Evolutionary conservation across 2,888 invertebrate species (phyloP), one percentile per base, ranked within the genome.

Genomic region (Papilio elwesi): DNA sequence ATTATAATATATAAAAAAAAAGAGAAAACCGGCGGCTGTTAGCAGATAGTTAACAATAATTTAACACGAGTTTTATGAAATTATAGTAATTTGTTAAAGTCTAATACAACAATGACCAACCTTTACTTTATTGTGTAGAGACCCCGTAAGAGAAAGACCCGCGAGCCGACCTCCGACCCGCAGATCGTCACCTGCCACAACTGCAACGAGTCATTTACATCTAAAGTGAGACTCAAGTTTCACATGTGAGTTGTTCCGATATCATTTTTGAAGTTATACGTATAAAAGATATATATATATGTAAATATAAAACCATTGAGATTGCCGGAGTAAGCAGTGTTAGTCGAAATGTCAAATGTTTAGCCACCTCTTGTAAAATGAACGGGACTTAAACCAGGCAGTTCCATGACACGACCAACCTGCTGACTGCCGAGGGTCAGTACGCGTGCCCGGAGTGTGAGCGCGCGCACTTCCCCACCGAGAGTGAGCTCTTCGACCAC

Each of bases 161-260:
- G 85, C 9, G 85, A 85, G n/a, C 78, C 83, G 6, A 82, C 85
- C 0, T 87, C 87, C 0, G 88, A 91, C 36, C 87, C 90, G 0
- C 90, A 89, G 26, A 89, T 91, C 0, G 88, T 93, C 8, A 92
- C 92, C 0, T 93, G 93, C 43, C 85, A 93, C 64, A 85, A 92
- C 68, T 94, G 94, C 74, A 88, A 90, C 70, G 88, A 91, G 38
- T 90, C 91, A 0, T 94, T 94, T 74, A 91, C 92, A 0, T 94
- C 94, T 0, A 94, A 94, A 90, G 92, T 94, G 4, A 81, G 94
- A 4, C 87, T 94, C 2, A 93, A 93, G 74, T 94, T 94, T 82
- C 94, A 94, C 75, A 90, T 93, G 92, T 94, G 79, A 90, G 94
- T 89, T 10, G 36, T 53, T 48, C 13, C 53, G 7, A n/a, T 62